Base-by-base conservation (phyloP, 2,797 vertebrate genomes). In the Sparus aurata region DNA sequence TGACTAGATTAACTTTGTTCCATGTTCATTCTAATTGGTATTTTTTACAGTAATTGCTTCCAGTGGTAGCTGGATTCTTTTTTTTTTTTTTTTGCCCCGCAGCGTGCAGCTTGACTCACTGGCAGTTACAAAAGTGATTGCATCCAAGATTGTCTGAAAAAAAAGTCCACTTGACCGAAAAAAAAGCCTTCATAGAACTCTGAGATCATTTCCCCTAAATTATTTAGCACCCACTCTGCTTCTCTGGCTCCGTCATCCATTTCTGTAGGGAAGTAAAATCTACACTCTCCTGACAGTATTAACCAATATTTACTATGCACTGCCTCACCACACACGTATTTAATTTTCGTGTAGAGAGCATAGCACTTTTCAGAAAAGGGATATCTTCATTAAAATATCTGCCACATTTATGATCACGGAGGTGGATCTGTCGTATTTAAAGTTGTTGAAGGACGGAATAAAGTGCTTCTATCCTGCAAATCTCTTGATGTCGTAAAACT, bases 111-210 rank as follows among this genome's bases (percentile, higher is more conserved):
- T 59, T n/a, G 59, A 25, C 52, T 84, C 46, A 23, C 45, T 63
- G 30, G 52, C 34, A 15, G 58, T 64, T 75, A 52, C n/a, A 38
- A 60, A 76, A 79, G 17, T 85, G 50, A 61, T 74, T 77, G 58
- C 72, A 69, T 73, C 52, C 67, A 73, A 62, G 73, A 72, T 60
- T 66, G 79, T 74, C 65, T 34, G 34, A 34, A 66, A 50, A 77
- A 78, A 81, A 81, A 74, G 71, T 77, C 79, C 69, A 77, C 63
- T 77, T 88, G 80, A 77, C 6, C 54, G 27, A 27, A 27, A 27
- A 59, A 52, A 76, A 65, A 74, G 57, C 23, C 30, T 73, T 65
- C 1, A 22, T 3, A 62, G 4, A 75, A 67, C 13, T 45, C 25
- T 17, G 54, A 57, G 58, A 73, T 75, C 63, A 69, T 84, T 69